Evolutionary conservation across 1,140 invertebrate species (phyloP), one percentile per base, ranked within the genome.

Genomic region (Bombus cullumanus): DNA sequence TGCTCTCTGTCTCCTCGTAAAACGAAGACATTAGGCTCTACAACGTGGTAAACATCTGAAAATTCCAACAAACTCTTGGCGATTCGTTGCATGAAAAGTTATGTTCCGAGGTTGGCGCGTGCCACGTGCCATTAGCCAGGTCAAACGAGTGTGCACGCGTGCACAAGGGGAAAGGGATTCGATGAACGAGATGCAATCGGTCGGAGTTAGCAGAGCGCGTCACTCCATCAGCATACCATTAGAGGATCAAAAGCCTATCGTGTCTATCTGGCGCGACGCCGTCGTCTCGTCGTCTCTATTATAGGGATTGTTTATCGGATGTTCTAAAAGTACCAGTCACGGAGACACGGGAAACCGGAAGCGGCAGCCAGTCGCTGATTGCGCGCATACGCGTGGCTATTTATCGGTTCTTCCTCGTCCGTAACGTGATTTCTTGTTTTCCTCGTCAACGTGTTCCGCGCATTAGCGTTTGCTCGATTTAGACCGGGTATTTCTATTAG

Each of bases 181-280:
- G 62, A 89, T 68, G 75, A 64, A 74, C 73, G 73, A 47, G 83
- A 80, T 57, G 81, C 88, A 89, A 89, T 89, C 89, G 80, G 62
- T 64, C 37, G 79, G 84, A 88, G 91, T 92, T 91, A 92, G 91
- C 92, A 87, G 91, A 92, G 91, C 91, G 91, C 91, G 87, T 92
- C 87, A 92, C 91, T 87, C 86, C 71, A 92, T 92, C 91, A 92
- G 88, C 89, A 92, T 92, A 92, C 85, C 84, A 92, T 91, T 93
- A 92, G 69, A 84, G 89, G 80, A 88, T 91, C 91, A 90, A 86
- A 90, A 69, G 74, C 62, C 85, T 86, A 41, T 90, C 80, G 57
- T 22, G 68, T 41, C 78, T 86, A 80, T 89, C 80, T 83, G 64
- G 68, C 74, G 75, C 85, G 74, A 28, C 75, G 47, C 18, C 47